Evolutionary conservation across 2,888 invertebrate species (phyloP).

Genomic region (Odontothrips loti): DNA sequence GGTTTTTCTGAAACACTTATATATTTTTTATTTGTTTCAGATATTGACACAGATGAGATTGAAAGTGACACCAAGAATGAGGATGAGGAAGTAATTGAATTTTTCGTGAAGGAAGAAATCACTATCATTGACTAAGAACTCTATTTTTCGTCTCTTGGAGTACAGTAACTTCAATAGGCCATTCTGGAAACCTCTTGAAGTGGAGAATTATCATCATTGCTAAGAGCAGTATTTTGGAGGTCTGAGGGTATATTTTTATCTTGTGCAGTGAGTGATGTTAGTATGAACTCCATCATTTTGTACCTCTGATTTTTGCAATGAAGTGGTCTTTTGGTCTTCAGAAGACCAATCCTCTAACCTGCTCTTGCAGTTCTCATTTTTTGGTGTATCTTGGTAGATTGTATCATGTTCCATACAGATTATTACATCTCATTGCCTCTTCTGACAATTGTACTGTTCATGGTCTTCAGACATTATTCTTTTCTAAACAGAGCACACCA

Average conservation of each 20-base stretch:
- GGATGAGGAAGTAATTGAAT: constrained; percentile 94
- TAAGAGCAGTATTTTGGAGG: not conserved
- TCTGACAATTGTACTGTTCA: not conserved
- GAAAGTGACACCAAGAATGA: constrained; percentile 80
- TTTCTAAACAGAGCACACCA: not conserved
- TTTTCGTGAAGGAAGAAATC: constrained; percentile 94
- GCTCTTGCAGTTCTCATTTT: constrained; percentile 41
- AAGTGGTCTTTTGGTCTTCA: constrained; percentile 18
- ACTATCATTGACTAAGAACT: constrained; percentile 65
- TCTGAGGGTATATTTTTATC: not conserved
- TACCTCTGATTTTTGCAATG: constrained; percentile 25
- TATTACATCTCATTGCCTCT: constrained; percentile 35
- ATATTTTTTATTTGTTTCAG: constrained; percentile 53
- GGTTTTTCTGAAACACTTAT: constrained; percentile 25
- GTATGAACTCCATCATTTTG: not conserved
- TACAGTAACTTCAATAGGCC: constrained; percentile 31
- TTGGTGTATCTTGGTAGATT: constrained; percentile 41
- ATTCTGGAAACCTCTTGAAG: constrained; percentile 36
- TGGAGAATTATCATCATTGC: not conserved
- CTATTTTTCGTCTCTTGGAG: constrained; percentile 35
- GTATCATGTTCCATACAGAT: constrained; percentile 48
- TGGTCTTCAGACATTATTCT: not conserved
- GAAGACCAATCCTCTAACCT: constrained; percentile 24
- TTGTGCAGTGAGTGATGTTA: not conserved
- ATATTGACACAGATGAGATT: constrained; percentile 89